A percentile compares a stretch with the other conserved stretches of the same genome.
Evolutionary conservation across 2,888 invertebrate genomes (phyloP).

Genomic region (Apodemia zela): DNA sequence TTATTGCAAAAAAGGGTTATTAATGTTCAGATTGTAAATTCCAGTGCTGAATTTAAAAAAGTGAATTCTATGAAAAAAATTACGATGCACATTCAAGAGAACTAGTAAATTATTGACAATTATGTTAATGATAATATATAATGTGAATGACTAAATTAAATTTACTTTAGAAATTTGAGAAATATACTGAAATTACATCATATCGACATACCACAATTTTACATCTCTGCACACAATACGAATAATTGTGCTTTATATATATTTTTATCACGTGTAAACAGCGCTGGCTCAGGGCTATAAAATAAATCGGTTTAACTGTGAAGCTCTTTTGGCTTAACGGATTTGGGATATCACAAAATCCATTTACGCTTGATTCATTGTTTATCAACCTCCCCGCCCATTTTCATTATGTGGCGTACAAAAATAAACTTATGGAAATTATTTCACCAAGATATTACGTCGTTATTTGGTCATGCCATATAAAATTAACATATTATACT

Average conservation of each 20-base stretch:
- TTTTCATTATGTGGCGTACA: constrained; percentile 1
- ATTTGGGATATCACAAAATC: constrained; percentile 16
- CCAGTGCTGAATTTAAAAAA: too few relatives aligned
- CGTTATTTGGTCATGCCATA: not conserved
- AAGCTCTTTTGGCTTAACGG: constrained; percentile 10
- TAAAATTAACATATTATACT: too few relatives aligned
- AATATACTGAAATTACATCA: not conserved
- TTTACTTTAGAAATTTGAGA: not conserved
- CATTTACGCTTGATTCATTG: constrained; percentile 12
- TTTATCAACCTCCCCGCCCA: constrained; percentile 5
- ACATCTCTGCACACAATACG: not conserved
- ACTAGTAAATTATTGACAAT: too few relatives aligned
- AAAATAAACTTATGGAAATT: constrained; percentile 10
- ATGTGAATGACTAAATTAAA: too few relatives aligned
- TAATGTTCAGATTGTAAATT: too few relatives aligned
- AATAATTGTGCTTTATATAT: constrained; percentile 2
- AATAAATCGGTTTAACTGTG: constrained; percentile 12
- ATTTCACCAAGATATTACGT: not conserved
- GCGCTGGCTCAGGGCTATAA: constrained; percentile 1
- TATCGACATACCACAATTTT: not conserved
- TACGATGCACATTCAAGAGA: too few relatives aligned
- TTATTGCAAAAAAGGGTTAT: too few relatives aligned
- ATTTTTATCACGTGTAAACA: constrained; percentile 12
- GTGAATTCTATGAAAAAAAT: too few relatives aligned
- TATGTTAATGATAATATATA: too few relatives aligned